Evolutionary conservation across 37 sponge, comb jelly and placozoan genomes (phyloP).

Genomic region (Axinella damicornis): DNA sequence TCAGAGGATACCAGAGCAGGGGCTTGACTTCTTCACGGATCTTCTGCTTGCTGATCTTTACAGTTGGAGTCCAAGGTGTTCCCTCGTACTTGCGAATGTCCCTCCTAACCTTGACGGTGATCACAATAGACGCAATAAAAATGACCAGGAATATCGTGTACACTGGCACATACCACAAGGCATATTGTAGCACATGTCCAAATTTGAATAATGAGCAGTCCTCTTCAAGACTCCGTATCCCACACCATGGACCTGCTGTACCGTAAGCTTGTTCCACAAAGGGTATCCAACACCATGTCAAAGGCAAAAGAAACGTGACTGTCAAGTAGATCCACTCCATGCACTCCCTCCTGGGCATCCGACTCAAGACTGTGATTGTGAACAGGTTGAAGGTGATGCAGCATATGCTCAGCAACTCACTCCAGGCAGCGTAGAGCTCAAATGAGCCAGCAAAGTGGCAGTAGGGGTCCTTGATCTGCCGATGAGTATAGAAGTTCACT

Average conservation of each 20-base stretch:
- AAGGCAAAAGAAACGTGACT: conserved; percentile 5
- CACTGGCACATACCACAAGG: conserved; percentile 43
- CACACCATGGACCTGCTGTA: conserved; percentile 65
- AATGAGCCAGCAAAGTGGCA: conserved; percentile 26
- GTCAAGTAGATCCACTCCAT: not conserved
- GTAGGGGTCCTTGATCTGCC: not conserved
- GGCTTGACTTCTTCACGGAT: not conserved
- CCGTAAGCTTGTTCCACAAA: conserved; percentile 55
- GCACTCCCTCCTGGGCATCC: too few species aligned
- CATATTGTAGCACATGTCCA: conserved; percentile 21
- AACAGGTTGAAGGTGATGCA: conserved; percentile 32
- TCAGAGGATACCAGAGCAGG: conserved; percentile 5
- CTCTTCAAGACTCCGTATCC: conserved; percentile 23
- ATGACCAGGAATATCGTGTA: conserved; percentile 6
- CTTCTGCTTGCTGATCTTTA: not conserved
- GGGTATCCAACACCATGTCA: conserved; percentile 50
- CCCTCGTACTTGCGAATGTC: not conserved
- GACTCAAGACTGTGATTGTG: not conserved
- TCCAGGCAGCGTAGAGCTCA: conserved; percentile 15
- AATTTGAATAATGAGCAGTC: not conserved
- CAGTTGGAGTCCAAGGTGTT: not conserved
- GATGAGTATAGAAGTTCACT: conserved; percentile 7
- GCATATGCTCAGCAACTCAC: not conserved
- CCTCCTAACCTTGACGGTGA: not conserved
- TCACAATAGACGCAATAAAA: not conserved